A percentile compares a stretch with the other conserved stretches of the same genome.
Conservation (phyloP, 2,797 vertebrate genomes). For the Sebastes trivittatus region DNA sequence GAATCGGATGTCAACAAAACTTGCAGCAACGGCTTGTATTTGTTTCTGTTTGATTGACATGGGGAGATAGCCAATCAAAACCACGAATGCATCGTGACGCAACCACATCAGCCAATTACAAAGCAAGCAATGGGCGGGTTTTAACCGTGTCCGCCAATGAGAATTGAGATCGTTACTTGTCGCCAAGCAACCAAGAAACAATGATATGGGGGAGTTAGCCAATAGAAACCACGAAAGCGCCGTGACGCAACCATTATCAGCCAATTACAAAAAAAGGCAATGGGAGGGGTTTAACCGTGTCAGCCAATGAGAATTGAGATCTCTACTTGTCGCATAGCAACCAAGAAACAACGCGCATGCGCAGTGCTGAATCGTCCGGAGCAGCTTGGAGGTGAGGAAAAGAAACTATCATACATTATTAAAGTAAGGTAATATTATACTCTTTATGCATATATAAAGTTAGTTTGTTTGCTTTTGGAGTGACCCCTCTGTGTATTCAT, state of each 20-base stretch:
- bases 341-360: slow-evolving; percentile 66
- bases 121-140: slow-evolving; percentile 12
- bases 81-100: accelerated
- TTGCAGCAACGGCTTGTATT: background rate
- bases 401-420: too few relatives aligned
- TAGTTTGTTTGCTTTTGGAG: background rate
- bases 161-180: slow-evolving; percentile 45
- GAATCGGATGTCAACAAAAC: slow-evolving; percentile 60
- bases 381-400: background rate
- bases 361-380: background rate
- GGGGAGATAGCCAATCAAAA: slow-evolving; percentile 47
- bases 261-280: slow-evolving; percentile 52
- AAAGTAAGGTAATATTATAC: slow-evolving; percentile 37
- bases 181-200: slow-evolving; percentile 69
- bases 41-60: slow-evolving; percentile 25
- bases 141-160: slow-evolving; percentile 20
- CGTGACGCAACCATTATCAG: accelerated
- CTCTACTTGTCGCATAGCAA: slow-evolving; percentile 75
- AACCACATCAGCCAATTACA: slow-evolving; percentile 46
- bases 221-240: background rate
- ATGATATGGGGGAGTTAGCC: too few relatives aligned
- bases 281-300: slow-evolving; percentile 20
- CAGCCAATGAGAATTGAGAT: slow-evolving; percentile 34
- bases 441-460: background rate
- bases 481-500: accelerated